These are phyloP conservation scores for Actenoides hombroni DNA, from an alignment of 2,113 vertebrate genomes.

Conservation along the genomic window DNA sequence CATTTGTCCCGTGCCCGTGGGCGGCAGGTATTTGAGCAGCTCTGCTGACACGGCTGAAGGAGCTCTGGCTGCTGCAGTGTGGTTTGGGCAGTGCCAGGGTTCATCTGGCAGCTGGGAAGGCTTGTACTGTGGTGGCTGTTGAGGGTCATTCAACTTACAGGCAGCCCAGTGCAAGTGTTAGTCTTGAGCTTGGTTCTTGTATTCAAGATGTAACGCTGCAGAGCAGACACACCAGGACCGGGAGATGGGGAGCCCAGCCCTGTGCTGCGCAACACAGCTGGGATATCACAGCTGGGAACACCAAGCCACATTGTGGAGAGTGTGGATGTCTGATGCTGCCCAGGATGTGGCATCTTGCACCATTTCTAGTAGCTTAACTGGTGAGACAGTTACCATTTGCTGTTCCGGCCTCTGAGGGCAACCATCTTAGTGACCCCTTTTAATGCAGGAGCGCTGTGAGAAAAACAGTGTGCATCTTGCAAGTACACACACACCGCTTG, in stretches of 20 bases:
- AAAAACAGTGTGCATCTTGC: not conserved
- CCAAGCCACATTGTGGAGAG: not conserved
- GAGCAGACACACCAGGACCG: not conserved
- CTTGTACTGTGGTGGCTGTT: not conserved
- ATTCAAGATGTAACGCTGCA: not conserved
- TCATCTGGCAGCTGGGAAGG: not conserved
- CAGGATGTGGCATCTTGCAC: not conserved
- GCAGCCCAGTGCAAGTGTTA: not conserved
- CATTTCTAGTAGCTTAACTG: not conserved
- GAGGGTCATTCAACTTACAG: not conserved
- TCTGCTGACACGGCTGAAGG: rapidly evolving
- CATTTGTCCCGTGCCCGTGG: not conserved
- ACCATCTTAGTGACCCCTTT: not conserved
- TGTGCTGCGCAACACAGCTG: not conserved
- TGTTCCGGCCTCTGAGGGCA: not conserved
- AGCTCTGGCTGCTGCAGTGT: not conserved
- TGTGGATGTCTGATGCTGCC: not conserved
- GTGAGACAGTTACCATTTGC: not conserved
- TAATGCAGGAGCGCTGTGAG: not conserved
- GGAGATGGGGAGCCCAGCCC: not conserved
- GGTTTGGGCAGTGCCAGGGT: not conserved
- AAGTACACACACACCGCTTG: not conserved
- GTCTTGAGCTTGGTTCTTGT: not conserved
- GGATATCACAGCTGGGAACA: not conserved
- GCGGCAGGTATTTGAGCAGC: not conserved